Evolutionary conservation across 37 sponge, comb jelly and placozoan species (phyloP).

Genomic region (Petrosia ficiformis): DNA sequence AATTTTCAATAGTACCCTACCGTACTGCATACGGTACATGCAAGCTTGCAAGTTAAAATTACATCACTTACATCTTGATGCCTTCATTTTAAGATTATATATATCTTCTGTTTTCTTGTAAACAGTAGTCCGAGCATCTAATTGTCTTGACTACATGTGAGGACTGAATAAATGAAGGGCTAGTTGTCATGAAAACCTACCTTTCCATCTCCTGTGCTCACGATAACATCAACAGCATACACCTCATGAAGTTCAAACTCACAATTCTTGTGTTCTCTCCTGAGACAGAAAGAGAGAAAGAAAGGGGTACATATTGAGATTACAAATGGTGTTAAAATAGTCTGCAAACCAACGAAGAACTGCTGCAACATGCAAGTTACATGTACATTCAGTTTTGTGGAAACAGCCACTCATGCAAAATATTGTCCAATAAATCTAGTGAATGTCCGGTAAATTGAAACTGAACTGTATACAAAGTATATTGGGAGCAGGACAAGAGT

Average conservation of each 20-base stretch:
- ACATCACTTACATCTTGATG: conserved; percentile 59
- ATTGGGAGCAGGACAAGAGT: too few species aligned
- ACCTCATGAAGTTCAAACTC: conserved; percentile 95
- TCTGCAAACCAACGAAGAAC: not conserved
- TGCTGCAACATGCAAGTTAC: too few species aligned
- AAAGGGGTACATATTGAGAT: too few species aligned
- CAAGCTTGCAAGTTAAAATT: too few species aligned
- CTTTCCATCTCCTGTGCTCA: conserved; percentile 94
- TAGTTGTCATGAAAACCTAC: conserved; percentile 4
- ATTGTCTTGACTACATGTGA: conserved; percentile 37
- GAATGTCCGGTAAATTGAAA: too few species aligned
- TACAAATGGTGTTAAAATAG: not conserved
- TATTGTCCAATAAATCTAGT: too few species aligned
- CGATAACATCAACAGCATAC: conserved; percentile 88
- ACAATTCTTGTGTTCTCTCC: conserved; percentile 84
- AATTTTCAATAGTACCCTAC: too few species aligned
- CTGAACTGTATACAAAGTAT: too few species aligned
- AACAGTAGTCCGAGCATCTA: conserved; percentile 90
- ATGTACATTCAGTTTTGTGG: too few species aligned
- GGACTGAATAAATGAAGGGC: not conserved
- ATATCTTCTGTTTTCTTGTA: conserved; percentile 76
- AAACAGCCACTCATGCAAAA: too few species aligned
- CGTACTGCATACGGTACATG: too few species aligned
- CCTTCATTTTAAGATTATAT: conserved; percentile 95
- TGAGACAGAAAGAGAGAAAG: conserved; percentile 8